Percentiles rank a stretch among this genome's conserved stretches.
These are phyloP conservation scores for Anodontia alba DNA, from an alignment of 2,888 invertebrate species.

Conservation along the genomic window DNA sequence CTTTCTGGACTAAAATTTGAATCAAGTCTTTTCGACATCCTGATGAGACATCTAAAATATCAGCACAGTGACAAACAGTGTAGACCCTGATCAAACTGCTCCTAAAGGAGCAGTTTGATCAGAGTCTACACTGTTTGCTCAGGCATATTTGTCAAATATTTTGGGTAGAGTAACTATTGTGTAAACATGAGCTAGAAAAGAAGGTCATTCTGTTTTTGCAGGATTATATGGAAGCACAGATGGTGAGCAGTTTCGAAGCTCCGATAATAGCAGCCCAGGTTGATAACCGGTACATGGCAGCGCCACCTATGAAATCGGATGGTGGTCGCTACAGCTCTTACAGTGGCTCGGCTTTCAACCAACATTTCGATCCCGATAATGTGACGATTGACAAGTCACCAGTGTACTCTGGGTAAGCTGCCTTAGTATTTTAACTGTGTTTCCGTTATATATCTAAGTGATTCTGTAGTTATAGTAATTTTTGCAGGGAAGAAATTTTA, in stretches of 20 bases:
- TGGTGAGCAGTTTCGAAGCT: constrained; percentile 74
- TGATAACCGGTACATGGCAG: constrained; percentile 63
- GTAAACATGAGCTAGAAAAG: too few relatives aligned
- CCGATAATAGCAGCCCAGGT: constrained; percentile 68
- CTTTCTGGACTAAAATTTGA: too few relatives aligned
- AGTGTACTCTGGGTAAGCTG: constrained; percentile 87
- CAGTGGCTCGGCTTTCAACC: constrained; percentile 83
- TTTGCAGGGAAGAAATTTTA: neutral
- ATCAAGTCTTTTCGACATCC: too few relatives aligned
- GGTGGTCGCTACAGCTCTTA: constrained; percentile 79
- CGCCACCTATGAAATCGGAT: constrained; percentile 62
- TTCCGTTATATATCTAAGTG: neutral
- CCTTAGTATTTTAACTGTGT: neutral
- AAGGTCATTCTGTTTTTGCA: constrained; percentile 41
- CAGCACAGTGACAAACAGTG: too few relatives aligned
- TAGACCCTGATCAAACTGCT: too few relatives aligned
- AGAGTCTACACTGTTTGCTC: too few relatives aligned
- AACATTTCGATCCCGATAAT: constrained; percentile 87
- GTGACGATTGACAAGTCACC: constrained; percentile 87
- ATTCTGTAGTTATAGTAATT: neutral
- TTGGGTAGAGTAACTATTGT: too few relatives aligned
- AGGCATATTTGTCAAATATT: too few relatives aligned
- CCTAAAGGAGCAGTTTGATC: too few relatives aligned
- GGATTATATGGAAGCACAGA: constrained; percentile 81
- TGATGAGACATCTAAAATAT: too few relatives aligned